A percentile compares a stretch with the other conserved stretches of the same genome.
Conservation (phyloP, 2,113 vertebrate genomes). For the Mandrillus leucophaeus region DNA sequence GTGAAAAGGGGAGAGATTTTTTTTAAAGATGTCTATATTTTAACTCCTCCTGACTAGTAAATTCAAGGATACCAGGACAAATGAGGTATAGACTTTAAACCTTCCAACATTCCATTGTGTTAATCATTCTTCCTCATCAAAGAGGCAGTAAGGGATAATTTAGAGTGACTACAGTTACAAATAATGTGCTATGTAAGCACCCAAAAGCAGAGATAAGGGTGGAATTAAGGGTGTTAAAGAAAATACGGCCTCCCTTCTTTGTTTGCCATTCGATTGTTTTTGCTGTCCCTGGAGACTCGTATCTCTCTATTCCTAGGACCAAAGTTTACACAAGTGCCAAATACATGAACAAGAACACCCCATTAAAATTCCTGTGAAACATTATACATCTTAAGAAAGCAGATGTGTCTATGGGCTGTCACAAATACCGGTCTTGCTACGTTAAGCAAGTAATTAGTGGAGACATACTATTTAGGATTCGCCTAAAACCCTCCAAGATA, state of each 20-base stretch:
- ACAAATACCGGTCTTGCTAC: neutral
- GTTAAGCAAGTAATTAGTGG: conserved; percentile 23
- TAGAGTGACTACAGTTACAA: conserved; percentile 18
- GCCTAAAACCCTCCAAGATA: neutral
- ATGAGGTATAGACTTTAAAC: conserved; percentile 55
- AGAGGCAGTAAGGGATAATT: conserved; percentile 1
- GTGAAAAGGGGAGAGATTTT: neutral
- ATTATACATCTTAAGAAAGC: neutral
- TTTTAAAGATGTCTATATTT: neutral
- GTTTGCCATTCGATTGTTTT: conserved; percentile 26
- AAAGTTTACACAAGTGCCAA: neutral
- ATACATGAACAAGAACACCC: neutral
- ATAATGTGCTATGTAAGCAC: neutral
- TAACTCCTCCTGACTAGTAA: neutral
- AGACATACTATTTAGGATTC: neutral
- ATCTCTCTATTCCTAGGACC: neutral
- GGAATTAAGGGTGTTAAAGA: neutral
- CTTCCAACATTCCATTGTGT: neutral
- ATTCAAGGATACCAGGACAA: conserved; percentile 48
- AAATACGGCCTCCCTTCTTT: neutral
- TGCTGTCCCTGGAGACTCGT: neutral
- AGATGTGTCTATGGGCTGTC: neutral
- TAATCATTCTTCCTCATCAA: conserved; percentile 29
- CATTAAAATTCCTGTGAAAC: conserved; percentile 18
- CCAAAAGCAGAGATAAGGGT: neutral